Evolutionary conservation across 2,113 vertebrate genomes (phyloP).

Genomic region (Bos indicus): DNA sequence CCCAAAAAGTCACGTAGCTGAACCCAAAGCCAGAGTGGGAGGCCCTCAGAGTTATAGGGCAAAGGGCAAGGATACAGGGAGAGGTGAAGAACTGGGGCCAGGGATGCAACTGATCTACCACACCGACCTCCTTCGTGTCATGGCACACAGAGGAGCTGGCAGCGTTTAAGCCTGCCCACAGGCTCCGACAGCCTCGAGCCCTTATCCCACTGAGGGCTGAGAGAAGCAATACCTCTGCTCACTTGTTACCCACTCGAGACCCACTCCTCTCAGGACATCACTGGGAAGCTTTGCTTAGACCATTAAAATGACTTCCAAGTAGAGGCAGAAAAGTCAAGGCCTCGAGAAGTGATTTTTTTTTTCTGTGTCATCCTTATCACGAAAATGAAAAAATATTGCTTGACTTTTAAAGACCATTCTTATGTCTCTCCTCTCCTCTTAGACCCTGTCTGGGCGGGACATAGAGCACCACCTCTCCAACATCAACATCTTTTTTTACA

Average conservation of each 20-base stretch:
- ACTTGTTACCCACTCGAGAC: too few relatives aligned
- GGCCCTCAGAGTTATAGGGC: neutral
- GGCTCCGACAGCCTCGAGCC: neutral
- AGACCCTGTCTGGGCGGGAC: slow-evolving; percentile 90
- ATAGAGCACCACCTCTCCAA: slow-evolving; percentile 91
- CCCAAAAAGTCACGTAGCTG: neutral
- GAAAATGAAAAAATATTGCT: neutral
- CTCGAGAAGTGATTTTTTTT: neutral
- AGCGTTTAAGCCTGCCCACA: fast-evolving
- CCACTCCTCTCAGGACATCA: neutral
- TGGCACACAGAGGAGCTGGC: neutral
- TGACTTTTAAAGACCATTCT: neutral
- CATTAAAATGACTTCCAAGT: neutral
- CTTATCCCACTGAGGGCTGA: neutral
- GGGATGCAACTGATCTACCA: neutral
- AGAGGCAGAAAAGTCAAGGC: neutral
- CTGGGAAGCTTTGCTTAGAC: neutral
- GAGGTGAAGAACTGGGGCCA: too few relatives aligned
- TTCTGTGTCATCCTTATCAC: neutral
- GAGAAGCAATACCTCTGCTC: neutral
- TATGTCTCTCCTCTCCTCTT: slow-evolving; percentile 29
- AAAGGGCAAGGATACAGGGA: neutral
- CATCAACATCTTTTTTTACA: slow-evolving; percentile 76
- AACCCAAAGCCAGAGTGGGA: neutral
- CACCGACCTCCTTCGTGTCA: fast-evolving